Percentiles rank a stretch among this genome's conserved stretches.
Evolutionary conservation across 2,797 vertebrate genomes (phyloP).

Genomic region (Acanthornis magna): DNA sequence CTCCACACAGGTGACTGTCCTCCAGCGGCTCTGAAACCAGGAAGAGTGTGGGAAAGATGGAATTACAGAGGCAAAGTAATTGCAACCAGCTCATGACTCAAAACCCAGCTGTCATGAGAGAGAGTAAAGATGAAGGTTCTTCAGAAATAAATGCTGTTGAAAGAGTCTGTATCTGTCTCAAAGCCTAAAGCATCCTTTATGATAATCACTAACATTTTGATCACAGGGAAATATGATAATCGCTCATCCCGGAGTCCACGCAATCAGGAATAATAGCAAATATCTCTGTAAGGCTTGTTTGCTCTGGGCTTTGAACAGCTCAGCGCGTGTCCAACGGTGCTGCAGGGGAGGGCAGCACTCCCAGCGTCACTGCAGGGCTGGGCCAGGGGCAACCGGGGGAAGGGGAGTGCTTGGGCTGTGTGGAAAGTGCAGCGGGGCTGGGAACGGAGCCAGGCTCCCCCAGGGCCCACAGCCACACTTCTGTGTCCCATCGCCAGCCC

Average conservation of each 20-base stretch:
- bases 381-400: not conserved
- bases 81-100: conserved; percentile 56
- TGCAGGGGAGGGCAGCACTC: not conserved
- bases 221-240: conserved; percentile 40
- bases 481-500: not conserved
- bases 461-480: not conserved
- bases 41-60: conserved; percentile 52
- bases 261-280: conserved; percentile 15
- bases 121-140: conserved; percentile 41
- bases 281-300: conserved; percentile 3
- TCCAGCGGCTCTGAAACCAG: conserved; percentile 28
- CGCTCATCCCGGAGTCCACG: not conserved
- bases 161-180: conserved; percentile 43
- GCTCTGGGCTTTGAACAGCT: not conserved
- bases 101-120: conserved; percentile 41
- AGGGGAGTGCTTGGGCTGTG: not conserved
- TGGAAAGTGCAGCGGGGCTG: not conserved
- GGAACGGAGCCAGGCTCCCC: not conserved
- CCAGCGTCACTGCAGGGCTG: no score
- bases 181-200: conserved; percentile 26
- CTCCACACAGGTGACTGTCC: conserved; percentile 61
- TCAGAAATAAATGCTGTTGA: conserved; percentile 46
- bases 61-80: conserved; percentile 63
- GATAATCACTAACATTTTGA: conserved; percentile 43
- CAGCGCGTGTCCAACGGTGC: not conserved